Evolutionary conservation across 2,888 invertebrate genomes (phyloP).

Genomic region (Acanthococcus lagerstroemiae): DNA sequence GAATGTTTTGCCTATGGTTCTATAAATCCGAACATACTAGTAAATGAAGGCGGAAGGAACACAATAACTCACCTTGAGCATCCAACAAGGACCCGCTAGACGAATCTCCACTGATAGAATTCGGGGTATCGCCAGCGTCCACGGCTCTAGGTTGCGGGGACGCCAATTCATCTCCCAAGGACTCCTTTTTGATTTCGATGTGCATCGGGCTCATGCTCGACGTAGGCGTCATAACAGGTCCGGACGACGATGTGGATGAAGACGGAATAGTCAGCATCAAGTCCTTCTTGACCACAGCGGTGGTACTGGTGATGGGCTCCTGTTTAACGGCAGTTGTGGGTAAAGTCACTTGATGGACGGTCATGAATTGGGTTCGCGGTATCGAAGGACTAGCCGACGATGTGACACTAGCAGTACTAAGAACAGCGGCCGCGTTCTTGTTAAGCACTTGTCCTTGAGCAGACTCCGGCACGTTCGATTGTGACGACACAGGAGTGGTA

Average conservation of each 20-base stretch:
- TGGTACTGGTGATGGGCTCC: neutral
- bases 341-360: neutral
- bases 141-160: slow-evolving; percentile 33
- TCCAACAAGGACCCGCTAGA: slow-evolving; percentile 6
- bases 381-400: neutral
- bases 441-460: no score
- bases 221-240: neutral
- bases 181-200: slow-evolving; percentile 38
- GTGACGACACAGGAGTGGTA: no score
- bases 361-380: no score
- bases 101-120: slow-evolving; percentile 23
- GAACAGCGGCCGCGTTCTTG: no score
- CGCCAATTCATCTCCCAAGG: slow-evolving; percentile 37
- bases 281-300: neutral
- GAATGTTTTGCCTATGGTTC: no score
- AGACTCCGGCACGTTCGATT: no score
- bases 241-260: neutral
- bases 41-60: no score
- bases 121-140: slow-evolving; percentile 22
- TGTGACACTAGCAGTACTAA: no score
- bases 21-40: no score
- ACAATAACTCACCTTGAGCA: slow-evolving; percentile 9
- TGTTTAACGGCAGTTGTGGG: neutral
- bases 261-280: neutral
- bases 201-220: slow-evolving; percentile 33